Evolutionary conservation across 2,888 invertebrate species (phyloP).

Genomic region (Helleia helle): DNA sequence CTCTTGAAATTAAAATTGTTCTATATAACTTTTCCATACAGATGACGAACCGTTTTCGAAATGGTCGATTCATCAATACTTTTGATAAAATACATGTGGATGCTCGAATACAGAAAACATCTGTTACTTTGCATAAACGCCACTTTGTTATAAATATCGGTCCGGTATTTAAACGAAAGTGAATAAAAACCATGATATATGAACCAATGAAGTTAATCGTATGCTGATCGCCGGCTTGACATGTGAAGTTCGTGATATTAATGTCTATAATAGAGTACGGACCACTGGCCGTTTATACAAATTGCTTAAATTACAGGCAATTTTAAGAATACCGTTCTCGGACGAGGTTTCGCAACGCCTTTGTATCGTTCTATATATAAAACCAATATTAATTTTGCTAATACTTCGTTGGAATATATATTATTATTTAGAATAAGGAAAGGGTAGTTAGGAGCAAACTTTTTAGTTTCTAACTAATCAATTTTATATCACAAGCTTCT

Average conservation of each 20-base stretch:
- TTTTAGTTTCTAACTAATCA: too few species aligned
- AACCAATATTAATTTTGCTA: constrained; percentile 1
- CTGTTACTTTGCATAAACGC: constrained; percentile 6
- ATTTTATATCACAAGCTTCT: too few species aligned
- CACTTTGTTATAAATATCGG: constrained; percentile 12
- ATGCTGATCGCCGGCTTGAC: constrained; percentile 63
- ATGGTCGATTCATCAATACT: too few species aligned
- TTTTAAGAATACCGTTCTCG: constrained; percentile 58
- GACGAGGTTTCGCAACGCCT: constrained; percentile 24
- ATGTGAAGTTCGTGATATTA: constrained; percentile 60
- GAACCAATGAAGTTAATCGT: constrained; percentile 67
- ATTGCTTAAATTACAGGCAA: constrained; percentile 67
- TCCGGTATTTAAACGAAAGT: constrained; percentile 32
- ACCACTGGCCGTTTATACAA: constrained; percentile 56
- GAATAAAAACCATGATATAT: constrained; percentile 52
- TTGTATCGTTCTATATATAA: constrained; percentile 4
- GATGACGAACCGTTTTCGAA: too few species aligned
- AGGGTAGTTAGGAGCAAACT: too few species aligned
- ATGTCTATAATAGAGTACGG: constrained; percentile 65
- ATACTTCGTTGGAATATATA: too few species aligned
- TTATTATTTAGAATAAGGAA: constrained; percentile 7
- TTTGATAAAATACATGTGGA: neutral
- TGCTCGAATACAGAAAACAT: neutral
- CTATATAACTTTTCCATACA: too few species aligned
- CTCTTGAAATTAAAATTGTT: too few species aligned